Conservation (phyloP, 2,113 vertebrate genomes). For the Montifringilla adamsi region DNA sequence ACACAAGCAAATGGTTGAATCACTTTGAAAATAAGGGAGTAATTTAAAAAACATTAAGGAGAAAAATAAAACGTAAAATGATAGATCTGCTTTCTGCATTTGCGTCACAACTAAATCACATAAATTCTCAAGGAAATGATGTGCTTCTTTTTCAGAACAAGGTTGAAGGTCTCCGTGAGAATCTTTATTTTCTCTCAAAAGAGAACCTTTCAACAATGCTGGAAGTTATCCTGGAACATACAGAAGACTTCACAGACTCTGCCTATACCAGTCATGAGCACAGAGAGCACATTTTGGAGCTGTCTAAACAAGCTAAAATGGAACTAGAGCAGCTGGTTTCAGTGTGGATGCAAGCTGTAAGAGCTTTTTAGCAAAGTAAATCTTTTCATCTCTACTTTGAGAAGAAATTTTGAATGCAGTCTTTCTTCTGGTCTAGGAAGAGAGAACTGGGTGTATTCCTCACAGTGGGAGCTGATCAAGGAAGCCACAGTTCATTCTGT, state of each 20-base stretch:
- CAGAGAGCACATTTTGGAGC: slow-evolving; percentile 88
- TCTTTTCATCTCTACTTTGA: slow-evolving; percentile 58
- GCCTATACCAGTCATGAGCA: slow-evolving; percentile 96
- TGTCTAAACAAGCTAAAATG: slow-evolving; percentile 84
- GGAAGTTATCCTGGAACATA: slow-evolving; percentile 89
- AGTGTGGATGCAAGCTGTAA: slow-evolving; percentile 88
- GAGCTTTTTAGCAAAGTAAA: slow-evolving; percentile 69
- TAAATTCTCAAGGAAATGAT: not conserved
- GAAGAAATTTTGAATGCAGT: slow-evolving; percentile 15
- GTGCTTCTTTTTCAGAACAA: slow-evolving; percentile 73
- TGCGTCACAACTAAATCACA: rapidly evolving
- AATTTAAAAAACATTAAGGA: not conserved
- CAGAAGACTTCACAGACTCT: slow-evolving; percentile 96
- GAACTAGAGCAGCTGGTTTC: slow-evolving; percentile 89
- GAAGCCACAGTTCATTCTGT: not conserved
- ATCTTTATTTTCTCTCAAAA: slow-evolving; percentile 82
- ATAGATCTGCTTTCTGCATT: not conserved
- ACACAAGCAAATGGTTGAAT: not conserved
- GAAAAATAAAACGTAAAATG: not conserved
- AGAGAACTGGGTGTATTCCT: not conserved
- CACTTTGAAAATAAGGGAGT: not conserved
- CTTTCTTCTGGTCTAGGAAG: not conserved
- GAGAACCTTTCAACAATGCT: slow-evolving; percentile 83
- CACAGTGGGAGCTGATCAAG: not conserved
- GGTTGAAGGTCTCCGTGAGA: slow-evolving; percentile 89